These are phyloP conservation scores for Rhynchonycteris naso DNA, from an alignment of 2,797 vertebrate species.

Conservation along the genomic window DNA sequence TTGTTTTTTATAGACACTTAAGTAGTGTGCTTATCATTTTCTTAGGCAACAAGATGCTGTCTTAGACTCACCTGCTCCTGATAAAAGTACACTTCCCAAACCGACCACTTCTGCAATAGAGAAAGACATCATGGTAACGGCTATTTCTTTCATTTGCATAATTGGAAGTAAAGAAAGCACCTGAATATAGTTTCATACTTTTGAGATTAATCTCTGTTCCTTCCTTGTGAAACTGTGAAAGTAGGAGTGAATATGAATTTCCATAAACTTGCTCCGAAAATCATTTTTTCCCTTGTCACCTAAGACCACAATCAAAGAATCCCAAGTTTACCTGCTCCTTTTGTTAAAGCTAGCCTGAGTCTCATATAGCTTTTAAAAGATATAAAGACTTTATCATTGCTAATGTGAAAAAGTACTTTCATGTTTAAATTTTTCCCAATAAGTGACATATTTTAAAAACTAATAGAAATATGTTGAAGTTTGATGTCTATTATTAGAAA, in stretches of 20 bases:
- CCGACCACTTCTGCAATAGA: constrained; percentile 74
- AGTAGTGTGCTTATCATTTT: constrained; percentile 56
- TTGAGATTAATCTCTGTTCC: not conserved
- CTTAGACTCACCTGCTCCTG: constrained; percentile 61
- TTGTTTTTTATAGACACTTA: not conserved
- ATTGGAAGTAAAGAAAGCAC: not conserved
- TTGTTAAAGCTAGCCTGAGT: not conserved
- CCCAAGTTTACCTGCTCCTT: not conserved
- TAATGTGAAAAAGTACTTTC: constrained; percentile 52
- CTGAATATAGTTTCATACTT: not conserved
- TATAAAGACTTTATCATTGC: not conserved
- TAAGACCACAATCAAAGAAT: not conserved
- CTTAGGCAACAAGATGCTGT: constrained; percentile 84
- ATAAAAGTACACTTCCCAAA: constrained; percentile 72
- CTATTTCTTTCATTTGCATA: constrained; percentile 9
- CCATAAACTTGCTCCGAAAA: not conserved
- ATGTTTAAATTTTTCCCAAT: constrained; percentile 20
- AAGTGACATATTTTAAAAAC: constrained; percentile 19
- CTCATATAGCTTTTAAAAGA: not conserved
- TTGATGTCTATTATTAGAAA: not conserved
- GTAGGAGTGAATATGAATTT: not conserved
- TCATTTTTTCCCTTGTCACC: not conserved
- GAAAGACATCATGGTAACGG: constrained; percentile 88
- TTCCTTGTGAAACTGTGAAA: not conserved
- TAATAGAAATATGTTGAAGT: not conserved